Evolutionary conservation across 2,888 invertebrate species (phyloP).

Genomic region (Sclerodermus sp.): DNA sequence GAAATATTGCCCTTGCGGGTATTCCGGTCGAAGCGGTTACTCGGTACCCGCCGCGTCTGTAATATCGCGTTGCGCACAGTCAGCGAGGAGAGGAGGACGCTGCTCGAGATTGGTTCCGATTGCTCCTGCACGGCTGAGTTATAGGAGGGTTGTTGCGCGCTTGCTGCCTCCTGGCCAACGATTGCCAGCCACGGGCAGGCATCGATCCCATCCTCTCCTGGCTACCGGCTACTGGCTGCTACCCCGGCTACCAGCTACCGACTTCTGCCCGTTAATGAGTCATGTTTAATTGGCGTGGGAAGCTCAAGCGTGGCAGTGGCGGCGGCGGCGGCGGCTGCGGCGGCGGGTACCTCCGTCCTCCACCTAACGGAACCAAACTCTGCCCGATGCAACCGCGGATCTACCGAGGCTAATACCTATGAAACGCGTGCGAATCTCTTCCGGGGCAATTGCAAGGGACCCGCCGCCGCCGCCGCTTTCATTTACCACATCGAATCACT

Average conservation of each 20-base stretch:
- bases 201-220: too few relatives aligned
- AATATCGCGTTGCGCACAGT: constrained; percentile 34
- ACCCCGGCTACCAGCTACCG: too few relatives aligned
- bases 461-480: background rate
- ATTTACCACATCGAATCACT: too few relatives aligned
- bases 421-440: background rate
- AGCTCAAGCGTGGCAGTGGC: constrained; percentile 48
- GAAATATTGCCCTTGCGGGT: constrained; percentile 24
- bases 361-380: constrained; percentile 52
- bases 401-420: constrained; percentile 25
- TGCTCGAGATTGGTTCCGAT: constrained; percentile 53
- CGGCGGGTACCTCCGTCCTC: constrained; percentile 26
- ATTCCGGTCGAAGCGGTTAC: constrained; percentile 3
- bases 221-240: too few relatives aligned
- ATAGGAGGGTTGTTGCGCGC: constrained; percentile 43
- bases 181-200: constrained; percentile 32
- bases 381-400: constrained; percentile 36
- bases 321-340: too few relatives aligned
- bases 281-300: constrained; percentile 60
- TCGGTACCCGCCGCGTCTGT: constrained; percentile 9
- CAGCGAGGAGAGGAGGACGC: constrained; percentile 25
- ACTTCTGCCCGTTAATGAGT: constrained; percentile 56
- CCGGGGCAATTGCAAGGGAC: background rate
- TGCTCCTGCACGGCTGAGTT: constrained; percentile 39
- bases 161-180: too few relatives aligned